These are phyloP conservation scores for Silurus meridionalis DNA, from an alignment of 2,113 vertebrate genomes.

Conservation along the genomic window DNA sequence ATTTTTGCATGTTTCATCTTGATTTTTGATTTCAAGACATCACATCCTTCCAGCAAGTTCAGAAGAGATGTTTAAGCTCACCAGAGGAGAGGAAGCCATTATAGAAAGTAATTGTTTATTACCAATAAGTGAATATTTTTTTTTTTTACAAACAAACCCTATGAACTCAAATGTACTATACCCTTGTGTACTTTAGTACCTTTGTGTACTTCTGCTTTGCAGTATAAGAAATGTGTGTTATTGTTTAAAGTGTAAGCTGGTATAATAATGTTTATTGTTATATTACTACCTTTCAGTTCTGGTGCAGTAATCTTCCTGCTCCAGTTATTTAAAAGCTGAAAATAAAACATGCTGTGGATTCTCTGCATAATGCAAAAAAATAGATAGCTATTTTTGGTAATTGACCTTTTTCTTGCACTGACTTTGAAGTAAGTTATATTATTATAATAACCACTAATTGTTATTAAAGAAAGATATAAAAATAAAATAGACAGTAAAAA, in stretches of 20 bases:
- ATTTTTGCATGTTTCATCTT: neutral
- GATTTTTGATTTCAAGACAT: slow-evolving; percentile 8
- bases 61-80: neutral
- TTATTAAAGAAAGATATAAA: too few species aligned
- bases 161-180: neutral
- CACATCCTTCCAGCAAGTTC: neutral
- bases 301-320: neutral
- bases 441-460: too few species aligned
- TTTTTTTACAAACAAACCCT: neutral
- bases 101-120: neutral
- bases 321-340: too few species aligned
- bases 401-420: too few species aligned
- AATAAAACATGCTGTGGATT: too few species aligned
- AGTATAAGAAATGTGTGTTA: neutral
- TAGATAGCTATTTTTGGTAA: too few species aligned
- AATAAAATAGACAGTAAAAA: too few species aligned
- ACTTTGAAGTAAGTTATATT: too few species aligned
- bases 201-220: neutral
- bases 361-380: too few species aligned
- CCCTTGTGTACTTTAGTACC: neutral
- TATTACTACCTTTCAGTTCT: neutral
- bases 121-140: neutral
- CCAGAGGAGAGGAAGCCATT: neutral
- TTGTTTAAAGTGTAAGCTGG: neutral
- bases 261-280: neutral